These are phyloP conservation scores for Paradisaea rubra DNA, from an alignment of 2,113 vertebrate species.

Conservation along the genomic window DNA sequence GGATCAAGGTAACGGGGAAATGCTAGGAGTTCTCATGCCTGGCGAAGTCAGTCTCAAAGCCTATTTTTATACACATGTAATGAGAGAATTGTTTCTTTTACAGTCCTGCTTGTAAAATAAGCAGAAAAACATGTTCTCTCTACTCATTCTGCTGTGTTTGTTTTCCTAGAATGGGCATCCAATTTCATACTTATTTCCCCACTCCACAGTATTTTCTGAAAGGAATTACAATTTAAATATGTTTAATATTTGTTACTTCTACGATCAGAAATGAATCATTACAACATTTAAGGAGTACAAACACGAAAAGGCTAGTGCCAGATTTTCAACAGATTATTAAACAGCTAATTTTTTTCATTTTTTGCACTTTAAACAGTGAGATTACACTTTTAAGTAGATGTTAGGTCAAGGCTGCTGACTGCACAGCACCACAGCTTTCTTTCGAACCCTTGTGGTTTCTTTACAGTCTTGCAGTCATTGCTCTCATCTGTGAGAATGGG, in stretches of 20 bases:
- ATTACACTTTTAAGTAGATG: neutral
- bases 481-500: neutral
- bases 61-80: conserved; percentile 9
- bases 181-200: neutral
- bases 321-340: neutral
- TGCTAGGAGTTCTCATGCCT: conserved; percentile 8
- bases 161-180: neutral
- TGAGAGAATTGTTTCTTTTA: conserved; percentile 20
- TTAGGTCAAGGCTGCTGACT: neutral
- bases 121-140: conserved; percentile 18
- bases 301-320: neutral
- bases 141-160: neutral
- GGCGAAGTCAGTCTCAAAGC: conserved; percentile 4
- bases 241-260: neutral
- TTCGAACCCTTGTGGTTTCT: neutral
- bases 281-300: neutral
- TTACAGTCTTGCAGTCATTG: neutral
- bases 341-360: neutral
- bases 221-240: neutral
- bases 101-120: conserved; percentile 12
- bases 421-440: neutral
- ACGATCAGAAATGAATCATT: neutral
- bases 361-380: neutral
- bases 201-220: neutral
- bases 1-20: neutral